Evolutionary conservation across 1,140 invertebrate genomes (phyloP).

Genomic region (Sycophaga agraensis): DNA sequence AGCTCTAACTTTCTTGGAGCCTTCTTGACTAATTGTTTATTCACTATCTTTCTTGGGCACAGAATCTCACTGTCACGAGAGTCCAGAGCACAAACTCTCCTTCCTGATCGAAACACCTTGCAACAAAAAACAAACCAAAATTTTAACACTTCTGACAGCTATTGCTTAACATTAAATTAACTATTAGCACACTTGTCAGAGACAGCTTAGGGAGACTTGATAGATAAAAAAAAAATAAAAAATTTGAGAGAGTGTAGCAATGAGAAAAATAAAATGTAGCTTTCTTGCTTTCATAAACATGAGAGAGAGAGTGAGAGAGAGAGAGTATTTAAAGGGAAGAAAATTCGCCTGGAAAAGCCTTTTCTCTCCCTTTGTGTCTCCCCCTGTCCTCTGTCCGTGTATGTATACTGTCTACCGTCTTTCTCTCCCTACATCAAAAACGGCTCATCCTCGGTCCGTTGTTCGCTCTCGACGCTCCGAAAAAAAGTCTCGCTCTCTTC

Average conservation of each 20-base stretch:
- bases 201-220: neutral
- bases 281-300: neutral
- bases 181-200: neutral
- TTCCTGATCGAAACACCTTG: slow-evolving; percentile 11
- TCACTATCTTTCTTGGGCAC: slow-evolving; percentile 13
- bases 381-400: slow-evolving; percentile 16
- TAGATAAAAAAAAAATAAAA: neutral
- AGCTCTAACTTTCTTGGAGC: neutral
- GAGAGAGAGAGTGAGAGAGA: neutral
- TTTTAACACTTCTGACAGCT: neutral
- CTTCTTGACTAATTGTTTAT: slow-evolving; percentile 1
- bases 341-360: slow-evolving; percentile 21
- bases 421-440: slow-evolving; percentile 13
- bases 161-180: neutral
- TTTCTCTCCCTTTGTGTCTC: slow-evolving; percentile 25
- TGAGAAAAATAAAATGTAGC: neutral
- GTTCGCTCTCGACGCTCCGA: slow-evolving; percentile 9
- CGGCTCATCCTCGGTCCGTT: slow-evolving; percentile 12
- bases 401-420: slow-evolving; percentile 29
- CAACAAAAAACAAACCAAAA: slow-evolving; percentile 5
- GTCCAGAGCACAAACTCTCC: slow-evolving; percentile 11
- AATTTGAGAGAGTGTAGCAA: neutral
- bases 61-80: slow-evolving; percentile 22
- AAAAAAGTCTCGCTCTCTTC: slow-evolving; percentile 4
- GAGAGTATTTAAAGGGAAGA: neutral